A percentile compares a stretch with the other conserved stretches of the same genome.
phyloP scores from a whole-genome alignment of 2,888 invertebrate genomes.

The Tuta absoluta region DNA sequence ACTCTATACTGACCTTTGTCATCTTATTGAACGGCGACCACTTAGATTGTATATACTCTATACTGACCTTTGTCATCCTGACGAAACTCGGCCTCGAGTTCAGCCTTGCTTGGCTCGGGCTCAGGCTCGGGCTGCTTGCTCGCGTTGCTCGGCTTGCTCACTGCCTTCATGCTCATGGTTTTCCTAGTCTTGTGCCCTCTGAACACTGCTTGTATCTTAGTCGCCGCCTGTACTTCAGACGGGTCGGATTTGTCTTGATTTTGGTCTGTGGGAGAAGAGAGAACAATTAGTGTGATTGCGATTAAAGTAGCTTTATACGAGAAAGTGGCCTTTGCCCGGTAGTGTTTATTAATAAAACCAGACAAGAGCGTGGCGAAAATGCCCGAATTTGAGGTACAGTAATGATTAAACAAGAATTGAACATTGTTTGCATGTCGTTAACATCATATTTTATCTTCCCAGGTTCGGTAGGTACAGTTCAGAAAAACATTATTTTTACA shows the following conservation, averaged over 20 bases:
- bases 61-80: conserved; percentile 88
- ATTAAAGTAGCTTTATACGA: too few species aligned
- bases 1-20: too few species aligned
- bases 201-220: conserved; percentile 94
- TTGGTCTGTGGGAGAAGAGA: conserved; percentile 46
- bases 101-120: conserved; percentile 84
- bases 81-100: conserved; percentile 89
- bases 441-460: too few species aligned
- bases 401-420: too few species aligned
- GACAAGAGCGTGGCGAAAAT: too few species aligned
- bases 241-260: conserved; percentile 34
- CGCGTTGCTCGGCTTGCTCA: conserved; percentile 41
- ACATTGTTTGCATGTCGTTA: too few species aligned
- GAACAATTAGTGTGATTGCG: not conserved
- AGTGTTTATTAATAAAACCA: too few species aligned
- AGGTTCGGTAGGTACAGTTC: too few species aligned
- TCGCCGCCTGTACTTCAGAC: conserved; percentile 85
- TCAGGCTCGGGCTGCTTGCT: conserved; percentile 51
- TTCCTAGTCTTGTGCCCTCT: conserved; percentile 90
- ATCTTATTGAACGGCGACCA: too few species aligned
- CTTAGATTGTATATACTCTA: not conserved
- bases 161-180: conserved; percentile 88
- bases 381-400: too few species aligned
- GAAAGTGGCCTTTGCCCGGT: too few species aligned
- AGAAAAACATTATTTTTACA: too few species aligned